Evolutionary conservation across 2,888 invertebrate genomes (phyloP), one percentile per base, ranked within the genome.

Genomic region (Sphaeridia pumilis): DNA sequence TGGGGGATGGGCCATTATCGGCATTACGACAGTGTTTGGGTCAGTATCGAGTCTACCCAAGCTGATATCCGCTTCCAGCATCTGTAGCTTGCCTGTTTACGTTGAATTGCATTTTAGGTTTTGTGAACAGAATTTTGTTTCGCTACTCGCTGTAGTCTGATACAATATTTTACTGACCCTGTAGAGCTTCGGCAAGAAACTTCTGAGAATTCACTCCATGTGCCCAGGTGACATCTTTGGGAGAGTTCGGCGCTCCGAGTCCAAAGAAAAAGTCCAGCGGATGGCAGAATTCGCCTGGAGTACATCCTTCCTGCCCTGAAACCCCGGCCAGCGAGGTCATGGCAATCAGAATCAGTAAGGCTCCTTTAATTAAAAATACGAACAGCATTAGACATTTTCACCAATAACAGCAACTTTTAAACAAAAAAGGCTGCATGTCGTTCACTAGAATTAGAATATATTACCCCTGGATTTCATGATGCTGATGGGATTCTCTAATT

Each of bases 1-100:
- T 0, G 89, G 88, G 1, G 89, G 87, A 72, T 90, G 88, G 0
- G 82, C 88, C 90, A 93, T 90, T 38, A 92, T 77, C 0, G 90
- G 88, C n/a, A n/a, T n/a, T 12, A 14, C 17, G 7, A 75, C 67
- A 10, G 77, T 66, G 12, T 74, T 71, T 2, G 73, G 73, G 2
- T 28, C 28, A 2, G 36, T 54, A 5, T 49, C 17, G 17, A 22
- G 67, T 36, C 10, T 58, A 14, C 87, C 87, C 48, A 87, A 66
- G 5, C 82, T 76, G 26, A 92, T 79, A 69, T 92, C 92, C 0
- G 86, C 89, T 73, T 92, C 90, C 54, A 92, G 73, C 84, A 90
- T 89, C 70, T 82, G 78, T 31, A 81, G 70, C 47, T 75, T 73
- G 65, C 76, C 82, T 80, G 69, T n/a, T 20, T n/a, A 46, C 12